These are phyloP conservation scores for Chanos chanos DNA, from an alignment of 2,797 vertebrate genomes.

Conservation along the genomic window DNA sequence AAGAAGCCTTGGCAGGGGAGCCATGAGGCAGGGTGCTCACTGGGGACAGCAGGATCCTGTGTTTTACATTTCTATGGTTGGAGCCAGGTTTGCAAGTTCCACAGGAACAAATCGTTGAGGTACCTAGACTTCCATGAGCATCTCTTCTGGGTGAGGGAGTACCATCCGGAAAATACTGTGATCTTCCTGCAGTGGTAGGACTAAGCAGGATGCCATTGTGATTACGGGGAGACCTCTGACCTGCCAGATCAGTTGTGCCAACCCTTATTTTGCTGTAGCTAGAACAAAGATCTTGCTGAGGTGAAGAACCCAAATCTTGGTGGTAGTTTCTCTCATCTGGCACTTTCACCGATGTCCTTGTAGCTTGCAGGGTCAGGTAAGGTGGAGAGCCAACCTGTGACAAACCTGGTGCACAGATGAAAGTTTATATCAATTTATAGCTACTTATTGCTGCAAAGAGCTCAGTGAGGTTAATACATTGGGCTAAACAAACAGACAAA, in stretches of 20 bases:
- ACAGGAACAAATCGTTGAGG: constrained; percentile 83
- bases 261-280: constrained; percentile 82
- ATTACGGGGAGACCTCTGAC: constrained; percentile 87
- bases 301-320: constrained; percentile 59
- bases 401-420: constrained; percentile 70
- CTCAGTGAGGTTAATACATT: neutral
- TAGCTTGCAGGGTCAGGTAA: constrained; percentile 83
- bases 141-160: constrained; percentile 89
- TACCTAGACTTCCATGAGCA: constrained; percentile 87
- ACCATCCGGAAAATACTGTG: constrained; percentile 87
- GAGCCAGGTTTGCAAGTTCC: constrained; percentile 83
- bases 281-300: constrained; percentile 84
- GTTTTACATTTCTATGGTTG: constrained; percentile 82
- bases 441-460: neutral
- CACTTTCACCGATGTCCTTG: constrained; percentile 87
- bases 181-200: constrained; percentile 84
- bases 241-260: constrained; percentile 82
- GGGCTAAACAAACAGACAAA: no score
- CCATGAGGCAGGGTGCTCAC: constrained; percentile 86
- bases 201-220: constrained; percentile 86
- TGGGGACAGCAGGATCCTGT: constrained; percentile 84
- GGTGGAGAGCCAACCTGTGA: constrained; percentile 78
- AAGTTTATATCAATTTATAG: neutral
- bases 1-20: constrained; percentile 85
- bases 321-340: constrained; percentile 74